These are phyloP conservation scores for Tinamus major DNA, from an alignment of 2,797 vertebrate species.

Conservation along the genomic window DNA sequence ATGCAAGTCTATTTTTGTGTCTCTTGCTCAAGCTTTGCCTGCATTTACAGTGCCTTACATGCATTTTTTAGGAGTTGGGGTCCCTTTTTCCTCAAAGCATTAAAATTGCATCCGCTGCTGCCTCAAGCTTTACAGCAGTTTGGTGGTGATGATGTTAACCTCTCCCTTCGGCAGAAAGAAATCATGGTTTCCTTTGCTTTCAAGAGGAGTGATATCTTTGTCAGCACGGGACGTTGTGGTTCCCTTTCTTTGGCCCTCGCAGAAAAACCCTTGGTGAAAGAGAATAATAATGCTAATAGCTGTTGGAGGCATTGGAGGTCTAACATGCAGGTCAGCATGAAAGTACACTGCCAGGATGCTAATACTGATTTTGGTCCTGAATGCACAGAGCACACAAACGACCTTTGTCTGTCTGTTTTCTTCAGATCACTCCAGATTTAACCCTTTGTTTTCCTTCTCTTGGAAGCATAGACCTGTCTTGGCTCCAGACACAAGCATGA, in stretches of 20 bases:
- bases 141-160: not conserved
- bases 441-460: not conserved
- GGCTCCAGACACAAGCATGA: rapidly evolving
- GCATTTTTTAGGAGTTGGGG: not conserved
- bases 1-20: not conserved
- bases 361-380: not conserved
- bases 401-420: not conserved
- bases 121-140: not conserved
- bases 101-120: not conserved
- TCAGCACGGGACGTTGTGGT: not conserved
- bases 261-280: not conserved
- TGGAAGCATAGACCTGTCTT: not conserved
- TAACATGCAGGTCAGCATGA: rapidly evolving
- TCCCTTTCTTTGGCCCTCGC: not conserved
- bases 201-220: not conserved
- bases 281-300: not conserved
- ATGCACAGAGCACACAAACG: not conserved
- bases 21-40: not conserved
- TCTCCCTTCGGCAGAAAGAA: not conserved
- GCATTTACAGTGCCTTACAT: not conserved
- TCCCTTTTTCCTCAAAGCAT: not conserved
- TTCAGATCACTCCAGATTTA: not conserved
- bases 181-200: not conserved
- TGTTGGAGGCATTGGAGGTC: not conserved
- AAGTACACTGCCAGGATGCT: not conserved